Conservation (phyloP, 2,797 vertebrate genomes). For the Amblyopsis hoosieri region DNA sequence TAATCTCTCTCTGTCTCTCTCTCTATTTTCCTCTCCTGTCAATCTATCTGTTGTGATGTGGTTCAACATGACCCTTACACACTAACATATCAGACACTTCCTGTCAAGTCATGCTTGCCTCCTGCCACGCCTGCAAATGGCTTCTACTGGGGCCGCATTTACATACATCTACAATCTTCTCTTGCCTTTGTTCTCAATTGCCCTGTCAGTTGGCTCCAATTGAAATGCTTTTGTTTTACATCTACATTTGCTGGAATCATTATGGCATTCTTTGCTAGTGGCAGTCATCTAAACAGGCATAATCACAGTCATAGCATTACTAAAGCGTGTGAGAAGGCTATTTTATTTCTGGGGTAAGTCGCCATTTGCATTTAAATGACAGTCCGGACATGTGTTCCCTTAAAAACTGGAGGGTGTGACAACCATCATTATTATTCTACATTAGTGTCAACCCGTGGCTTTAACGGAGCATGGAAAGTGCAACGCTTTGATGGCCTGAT, state of each 20-base stretch:
- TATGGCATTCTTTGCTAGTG: conserved; percentile 10
- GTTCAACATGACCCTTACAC: too few relatives aligned
- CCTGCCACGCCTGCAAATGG: conserved; percentile 44
- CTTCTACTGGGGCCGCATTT: too few relatives aligned
- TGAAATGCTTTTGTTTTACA: background rate
- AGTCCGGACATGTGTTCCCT: conserved; percentile 16
- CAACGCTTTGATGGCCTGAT: background rate
- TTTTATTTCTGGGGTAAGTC: conserved; percentile 12
- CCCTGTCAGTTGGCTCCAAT: background rate
- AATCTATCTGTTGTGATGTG: too few relatives aligned
- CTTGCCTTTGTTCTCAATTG: background rate
- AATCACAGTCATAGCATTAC: conserved; percentile 5
- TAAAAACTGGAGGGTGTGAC: conserved; percentile 17
- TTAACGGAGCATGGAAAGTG: conserved; percentile 13
- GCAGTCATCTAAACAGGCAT: background rate
- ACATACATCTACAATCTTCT: background rate
- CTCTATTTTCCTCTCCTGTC: background rate
- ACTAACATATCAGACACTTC: background rate
- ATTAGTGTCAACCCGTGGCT: conserved; percentile 23
- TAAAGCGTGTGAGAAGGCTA: conserved; percentile 10
- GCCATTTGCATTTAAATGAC: conserved; percentile 44
- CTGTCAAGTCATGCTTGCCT: conserved; percentile 49
- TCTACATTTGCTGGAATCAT: conserved; percentile 12
- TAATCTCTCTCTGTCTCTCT: background rate
- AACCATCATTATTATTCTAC: conserved; percentile 38